These are phyloP conservation scores for Chelonoidis abingdonii DNA, from an alignment of 2,113 vertebrate species.

Conservation along the genomic window DNA sequence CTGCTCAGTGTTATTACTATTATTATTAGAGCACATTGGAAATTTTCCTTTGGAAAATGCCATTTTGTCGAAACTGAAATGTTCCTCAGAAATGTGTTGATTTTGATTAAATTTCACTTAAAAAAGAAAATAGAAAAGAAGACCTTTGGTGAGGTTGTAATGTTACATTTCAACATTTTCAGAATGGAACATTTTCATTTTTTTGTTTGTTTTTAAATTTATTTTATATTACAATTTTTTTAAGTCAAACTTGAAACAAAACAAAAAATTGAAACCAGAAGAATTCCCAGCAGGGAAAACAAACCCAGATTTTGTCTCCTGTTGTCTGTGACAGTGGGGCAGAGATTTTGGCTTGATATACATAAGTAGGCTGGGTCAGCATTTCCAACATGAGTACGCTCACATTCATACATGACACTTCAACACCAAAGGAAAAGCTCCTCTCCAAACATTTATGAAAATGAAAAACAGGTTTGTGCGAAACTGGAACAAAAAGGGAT, in stretches of 20 bases:
- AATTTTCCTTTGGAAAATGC: background rate
- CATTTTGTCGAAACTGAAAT: background rate
- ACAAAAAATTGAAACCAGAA: background rate
- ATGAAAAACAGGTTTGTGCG: background rate
- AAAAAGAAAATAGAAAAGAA: background rate
- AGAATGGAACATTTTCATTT: background rate
- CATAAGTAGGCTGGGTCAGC: accelerated
- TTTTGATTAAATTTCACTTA: background rate
- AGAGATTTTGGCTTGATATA: accelerated
- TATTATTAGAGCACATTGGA: background rate
- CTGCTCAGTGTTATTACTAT: background rate
- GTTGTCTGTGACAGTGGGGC: background rate
- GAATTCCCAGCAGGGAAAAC: accelerated
- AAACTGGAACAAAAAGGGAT: background rate
- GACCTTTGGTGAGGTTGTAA: background rate
- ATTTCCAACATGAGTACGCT: background rate
- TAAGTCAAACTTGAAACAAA: background rate
- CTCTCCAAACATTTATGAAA: background rate
- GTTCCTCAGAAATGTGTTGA: background rate
- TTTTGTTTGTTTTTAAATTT: background rate
- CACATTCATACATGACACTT: background rate
- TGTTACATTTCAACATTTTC: background rate
- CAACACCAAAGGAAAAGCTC: background rate
- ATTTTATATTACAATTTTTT: background rate
- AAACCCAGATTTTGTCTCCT: background rate